Base-by-base conservation (phyloP, 1,140 invertebrate species). In the Choristoneura fumiferana region DNA sequence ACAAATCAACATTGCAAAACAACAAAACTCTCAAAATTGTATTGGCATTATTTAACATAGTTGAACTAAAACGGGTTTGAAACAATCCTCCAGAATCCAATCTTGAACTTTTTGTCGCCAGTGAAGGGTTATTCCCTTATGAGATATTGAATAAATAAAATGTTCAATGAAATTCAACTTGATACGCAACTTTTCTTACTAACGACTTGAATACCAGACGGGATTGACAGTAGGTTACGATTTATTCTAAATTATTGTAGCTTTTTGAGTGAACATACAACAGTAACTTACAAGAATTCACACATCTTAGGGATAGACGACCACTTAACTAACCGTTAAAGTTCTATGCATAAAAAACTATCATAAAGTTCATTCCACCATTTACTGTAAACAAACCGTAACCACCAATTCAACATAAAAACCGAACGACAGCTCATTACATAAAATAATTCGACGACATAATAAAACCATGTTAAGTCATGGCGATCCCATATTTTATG, bases 371-470 rank as follows among this genome's bases (percentile, higher is more conserved):
- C 22, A 29, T 29, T 12, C 17, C 29, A 13, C n/a, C n/a, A 45
- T 22, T 17, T 43, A 8, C 13, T 43, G 43, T 45, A 29, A 49
- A 49, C 43, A 49, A 49, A 49, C 29, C 18, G 43, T 29, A 49
- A 29, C 22, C 22, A 4, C 22, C 12, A 13, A 45, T 5, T 18
- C 8, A 29, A 6, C 10, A 14, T 17, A 40, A 45, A 13, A 4
- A 17, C 4, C 17, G 8, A 49, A 49, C 43, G 43, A 49, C 17
- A 18, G 18, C 43, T 49, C 22, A 49, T 49, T 49, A 49, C 18
- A 49, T 49, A 33, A 49, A 49, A 49, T 49, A 33, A 49, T 49
- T 49, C 43, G 18, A 49, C 29, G 43, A 33, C n/a, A 49, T 49
- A 49, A 49, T 49, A 49, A 49, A 49, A 49, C 22, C 6, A 29